Evolutionary conservation across 1,140 invertebrate genomes (phyloP).

Genomic region (Carposina sasakii): DNA sequence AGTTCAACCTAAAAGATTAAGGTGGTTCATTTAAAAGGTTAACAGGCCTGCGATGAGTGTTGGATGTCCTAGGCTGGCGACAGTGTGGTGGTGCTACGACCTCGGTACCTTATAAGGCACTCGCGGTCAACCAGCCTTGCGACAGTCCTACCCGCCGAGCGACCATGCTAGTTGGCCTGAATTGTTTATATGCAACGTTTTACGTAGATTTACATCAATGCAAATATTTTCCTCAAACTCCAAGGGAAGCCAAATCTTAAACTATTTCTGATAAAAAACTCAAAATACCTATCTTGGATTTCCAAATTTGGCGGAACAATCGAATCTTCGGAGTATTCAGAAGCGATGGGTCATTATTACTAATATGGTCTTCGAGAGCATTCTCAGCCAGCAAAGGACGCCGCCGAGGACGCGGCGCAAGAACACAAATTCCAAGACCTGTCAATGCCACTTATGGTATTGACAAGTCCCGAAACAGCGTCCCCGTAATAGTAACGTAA

Average conservation of each 20-base stretch:
- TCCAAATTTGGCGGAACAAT: conserved; percentile 64
- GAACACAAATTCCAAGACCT: conserved; percentile 39
- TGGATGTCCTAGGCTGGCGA: too few relatives aligned
- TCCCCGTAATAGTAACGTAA: too few relatives aligned
- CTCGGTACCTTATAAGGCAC: conserved; percentile 54
- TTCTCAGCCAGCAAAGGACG: conserved; percentile 60
- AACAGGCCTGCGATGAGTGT: too few relatives aligned
- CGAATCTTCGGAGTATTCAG: conserved; percentile 38
- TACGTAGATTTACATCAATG: conserved; percentile 34
- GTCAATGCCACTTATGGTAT: too few relatives aligned
- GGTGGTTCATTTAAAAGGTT: too few relatives aligned
- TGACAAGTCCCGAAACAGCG: too few relatives aligned
- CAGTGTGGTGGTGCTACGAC: conserved; percentile 16
- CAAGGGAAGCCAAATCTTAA: neutral
- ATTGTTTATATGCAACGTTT: conserved; percentile 39
- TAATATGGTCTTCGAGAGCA: conserved; percentile 49
- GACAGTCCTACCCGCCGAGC: conserved; percentile 28
- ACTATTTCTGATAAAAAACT: neutral
- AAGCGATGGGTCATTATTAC: conserved; percentile 54
- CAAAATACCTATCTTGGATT: neutral
- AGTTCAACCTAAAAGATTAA: too few relatives aligned
- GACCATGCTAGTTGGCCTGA: conserved; percentile 41
- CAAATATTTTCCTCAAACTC: conserved; percentile 7
- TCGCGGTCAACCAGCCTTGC: conserved; percentile 48
- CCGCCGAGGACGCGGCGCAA: conserved; percentile 58